Percentiles rank a stretch among this genome's conserved stretches.
These are phyloP conservation scores for Nasua narica DNA, from an alignment of 2,797 vertebrate species.

Conservation along the genomic window DNA sequence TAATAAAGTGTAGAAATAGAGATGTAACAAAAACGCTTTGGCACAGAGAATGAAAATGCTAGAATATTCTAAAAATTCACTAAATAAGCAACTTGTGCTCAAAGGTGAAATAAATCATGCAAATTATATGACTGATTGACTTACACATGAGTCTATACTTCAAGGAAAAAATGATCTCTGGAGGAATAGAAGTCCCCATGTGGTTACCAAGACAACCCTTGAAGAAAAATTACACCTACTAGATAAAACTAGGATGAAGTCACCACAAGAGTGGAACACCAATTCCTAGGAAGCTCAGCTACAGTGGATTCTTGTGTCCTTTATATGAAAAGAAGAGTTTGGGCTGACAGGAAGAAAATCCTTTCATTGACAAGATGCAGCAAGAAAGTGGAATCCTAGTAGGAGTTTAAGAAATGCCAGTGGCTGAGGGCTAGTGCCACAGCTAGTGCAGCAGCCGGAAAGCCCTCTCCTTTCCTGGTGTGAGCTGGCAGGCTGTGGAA, in stretches of 20 bases:
- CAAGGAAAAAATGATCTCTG: background rate
- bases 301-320: background rate
- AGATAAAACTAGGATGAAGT: conserved; percentile 29
- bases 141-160: conserved; percentile 36
- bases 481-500: background rate
- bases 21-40: conserved; percentile 53
- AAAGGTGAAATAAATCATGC: conserved; percentile 60
- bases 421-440: background rate
- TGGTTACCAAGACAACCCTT: conserved; percentile 38
- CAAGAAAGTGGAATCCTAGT: background rate
- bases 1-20: conserved; percentile 55
- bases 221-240: conserved; percentile 27
- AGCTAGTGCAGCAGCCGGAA: background rate
- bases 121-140: conserved; percentile 44
- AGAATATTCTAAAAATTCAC: conserved; percentile 61
- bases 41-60: conserved; percentile 27
- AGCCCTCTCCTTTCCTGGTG: background rate
- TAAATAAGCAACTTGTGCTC: conserved; percentile 55
- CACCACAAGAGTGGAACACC: background rate
- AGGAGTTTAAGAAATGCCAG: background rate
- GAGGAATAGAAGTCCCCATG: conserved; percentile 21
- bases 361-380: background rate
- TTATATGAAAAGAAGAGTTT: background rate
- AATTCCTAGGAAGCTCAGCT: background rate
- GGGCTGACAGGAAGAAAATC: background rate